Conservation (phyloP, 2,888 invertebrate genomes). For the Pandemis heparana region DNA sequence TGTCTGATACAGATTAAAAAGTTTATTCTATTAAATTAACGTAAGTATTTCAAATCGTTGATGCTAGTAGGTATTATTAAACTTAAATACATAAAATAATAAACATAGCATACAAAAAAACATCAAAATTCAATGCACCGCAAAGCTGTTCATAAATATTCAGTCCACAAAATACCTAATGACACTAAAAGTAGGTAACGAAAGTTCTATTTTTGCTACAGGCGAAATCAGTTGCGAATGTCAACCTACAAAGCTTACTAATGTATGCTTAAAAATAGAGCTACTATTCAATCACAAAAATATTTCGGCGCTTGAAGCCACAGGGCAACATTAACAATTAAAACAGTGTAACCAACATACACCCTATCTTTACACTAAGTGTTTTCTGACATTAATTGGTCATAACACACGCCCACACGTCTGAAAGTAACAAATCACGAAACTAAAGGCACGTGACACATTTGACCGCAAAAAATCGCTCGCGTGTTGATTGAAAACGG, state of each 20-base stretch:
- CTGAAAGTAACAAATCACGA: conserved; percentile 51
- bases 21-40: neutral
- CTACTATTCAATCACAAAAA: neutral
- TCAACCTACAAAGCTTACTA: neutral
- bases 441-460: conserved; percentile 57
- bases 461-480: conserved; percentile 62
- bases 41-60: neutral
- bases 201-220: too few species aligned
- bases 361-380: conserved; percentile 35
- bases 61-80: neutral
- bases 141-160: neutral
- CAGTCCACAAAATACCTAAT: neutral
- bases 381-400: conserved; percentile 40
- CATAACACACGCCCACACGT: conserved; percentile 47
- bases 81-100: neutral
- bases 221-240: too few species aligned
- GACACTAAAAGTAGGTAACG: too few species aligned
- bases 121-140: neutral
- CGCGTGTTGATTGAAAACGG: conserved; percentile 67
- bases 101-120: too few species aligned
- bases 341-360: conserved; percentile 12
- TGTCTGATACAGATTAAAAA: neutral
- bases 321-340: conserved; percentile 6
- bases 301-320: neutral
- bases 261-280: neutral